Percentiles rank a stretch among this genome's conserved stretches.
phyloP scores from a whole-genome alignment of 2,888 invertebrate genomes.

The Chaitophorus viminalis region DNA sequence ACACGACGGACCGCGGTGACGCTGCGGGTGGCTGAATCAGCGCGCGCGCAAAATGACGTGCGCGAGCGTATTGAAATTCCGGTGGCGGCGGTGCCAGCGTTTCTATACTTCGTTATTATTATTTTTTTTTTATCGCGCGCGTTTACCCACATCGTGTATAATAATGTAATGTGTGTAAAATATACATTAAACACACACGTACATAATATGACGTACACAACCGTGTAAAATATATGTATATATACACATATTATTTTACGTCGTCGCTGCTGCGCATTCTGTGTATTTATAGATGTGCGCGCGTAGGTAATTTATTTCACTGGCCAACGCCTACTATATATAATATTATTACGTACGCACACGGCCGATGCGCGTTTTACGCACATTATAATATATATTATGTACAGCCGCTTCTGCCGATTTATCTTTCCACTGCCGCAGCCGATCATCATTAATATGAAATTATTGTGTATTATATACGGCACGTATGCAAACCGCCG shows the following conservation, averaged over 20 bases:
- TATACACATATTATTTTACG: not conserved
- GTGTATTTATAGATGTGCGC: not conserved
- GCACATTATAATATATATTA: not conserved
- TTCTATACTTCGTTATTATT: not conserved
- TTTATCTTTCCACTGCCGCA: too few relatives aligned
- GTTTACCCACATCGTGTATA: too few relatives aligned
- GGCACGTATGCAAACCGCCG: too few relatives aligned
- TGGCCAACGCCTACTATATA: slow-evolving; percentile 39
- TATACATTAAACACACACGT: not conserved
- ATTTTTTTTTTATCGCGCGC: too few relatives aligned
- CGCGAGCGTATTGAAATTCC: not conserved
- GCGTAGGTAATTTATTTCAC: slow-evolving; percentile 45
- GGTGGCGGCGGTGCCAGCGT: not conserved
- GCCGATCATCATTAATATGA: not conserved
- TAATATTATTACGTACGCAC: not conserved
- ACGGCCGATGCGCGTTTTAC: not conserved
- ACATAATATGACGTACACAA: not conserved
- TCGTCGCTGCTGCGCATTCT: not conserved
- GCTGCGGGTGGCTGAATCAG: slow-evolving; percentile 14
- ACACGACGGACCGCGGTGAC: not conserved
- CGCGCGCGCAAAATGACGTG: not conserved
- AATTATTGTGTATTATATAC: too few relatives aligned
- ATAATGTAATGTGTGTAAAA: not conserved
- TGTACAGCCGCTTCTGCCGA: too few relatives aligned
- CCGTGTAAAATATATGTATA: not conserved